Conservation (phyloP, 2,797 vertebrate species). For the Clarias pachynema region DNA sequence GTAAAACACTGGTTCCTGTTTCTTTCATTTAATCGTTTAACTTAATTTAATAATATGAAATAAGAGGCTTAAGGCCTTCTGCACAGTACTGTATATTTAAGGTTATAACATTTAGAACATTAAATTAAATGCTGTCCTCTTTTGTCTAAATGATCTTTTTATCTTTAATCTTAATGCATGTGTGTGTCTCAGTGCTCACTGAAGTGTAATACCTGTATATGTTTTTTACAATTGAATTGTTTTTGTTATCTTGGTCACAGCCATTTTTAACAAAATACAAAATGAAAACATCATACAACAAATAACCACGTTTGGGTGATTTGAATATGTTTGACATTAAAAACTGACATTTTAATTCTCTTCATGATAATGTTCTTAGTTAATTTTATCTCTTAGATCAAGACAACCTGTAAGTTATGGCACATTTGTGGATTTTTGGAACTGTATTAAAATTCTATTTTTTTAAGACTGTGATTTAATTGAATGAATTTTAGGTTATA, state of each 20-base stretch:
- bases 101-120: not conserved
- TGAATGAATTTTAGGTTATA: not conserved
- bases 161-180: too few species aligned
- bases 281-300: not conserved
- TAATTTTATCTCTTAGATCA: too few species aligned
- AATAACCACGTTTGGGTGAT: not conserved
- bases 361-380: too few species aligned
- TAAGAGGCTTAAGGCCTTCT: too few species aligned
- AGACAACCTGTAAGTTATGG: not conserved
- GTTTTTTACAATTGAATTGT: not conserved
- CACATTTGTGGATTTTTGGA: not conserved
- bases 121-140: not conserved
- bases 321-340: not conserved
- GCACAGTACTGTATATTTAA: too few species aligned
- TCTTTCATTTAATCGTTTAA: too few species aligned
- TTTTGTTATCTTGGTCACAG: not conserved
- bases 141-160: too few species aligned
- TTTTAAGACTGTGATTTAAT: not conserved
- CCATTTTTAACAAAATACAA: not conserved
- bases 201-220: not conserved
- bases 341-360: not conserved
- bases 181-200: not conserved
- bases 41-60: too few species aligned
- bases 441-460: not conserved
- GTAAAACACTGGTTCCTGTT: too few species aligned